Conservation (phyloP, 2,888 invertebrate genomes). For the Dynastes maya region DNA sequence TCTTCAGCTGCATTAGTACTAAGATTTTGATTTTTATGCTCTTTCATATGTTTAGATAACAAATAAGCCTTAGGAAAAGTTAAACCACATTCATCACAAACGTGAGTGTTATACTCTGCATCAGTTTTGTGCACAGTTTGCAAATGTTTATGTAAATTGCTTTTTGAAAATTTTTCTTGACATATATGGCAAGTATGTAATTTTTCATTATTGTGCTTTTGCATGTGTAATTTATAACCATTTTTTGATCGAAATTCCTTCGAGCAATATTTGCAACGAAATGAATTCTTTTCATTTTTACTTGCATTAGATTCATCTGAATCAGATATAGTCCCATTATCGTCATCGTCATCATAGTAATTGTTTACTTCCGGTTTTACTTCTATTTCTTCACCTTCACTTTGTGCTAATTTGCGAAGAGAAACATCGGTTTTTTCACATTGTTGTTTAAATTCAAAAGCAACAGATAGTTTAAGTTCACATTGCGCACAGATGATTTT, state of each 20-base stretch:
- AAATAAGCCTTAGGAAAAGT: conserved; percentile 60
- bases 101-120: conserved; percentile 55
- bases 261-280: conserved; percentile 65
- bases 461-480: conserved; percentile 66
- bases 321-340: conserved; percentile 54
- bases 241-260: conserved; percentile 64
- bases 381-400: conserved; percentile 56
- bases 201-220: conserved; percentile 66
- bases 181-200: conserved; percentile 65
- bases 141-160: conserved; percentile 66
- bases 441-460: conserved; percentile 68
- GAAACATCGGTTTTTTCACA: conserved; percentile 68
- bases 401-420: conserved; percentile 59
- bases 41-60: conserved; percentile 59
- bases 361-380: conserved; percentile 59
- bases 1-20: conserved; percentile 49
- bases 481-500: conserved; percentile 66
- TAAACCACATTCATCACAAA: conserved; percentile 61
- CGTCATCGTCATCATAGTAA: conserved; percentile 55
- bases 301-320: conserved; percentile 55
- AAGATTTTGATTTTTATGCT: conserved; percentile 55
- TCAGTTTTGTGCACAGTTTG: conserved; percentile 59
- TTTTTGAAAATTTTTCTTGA: conserved; percentile 65
- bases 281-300: conserved; percentile 58
- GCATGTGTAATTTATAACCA: conserved; percentile 65